A percentile compares a stretch with the other conserved stretches of the same genome.
These are phyloP conservation scores for Mystacides longicornis DNA, from an alignment of 2,888 invertebrate species.

Conservation along the genomic window DNA sequence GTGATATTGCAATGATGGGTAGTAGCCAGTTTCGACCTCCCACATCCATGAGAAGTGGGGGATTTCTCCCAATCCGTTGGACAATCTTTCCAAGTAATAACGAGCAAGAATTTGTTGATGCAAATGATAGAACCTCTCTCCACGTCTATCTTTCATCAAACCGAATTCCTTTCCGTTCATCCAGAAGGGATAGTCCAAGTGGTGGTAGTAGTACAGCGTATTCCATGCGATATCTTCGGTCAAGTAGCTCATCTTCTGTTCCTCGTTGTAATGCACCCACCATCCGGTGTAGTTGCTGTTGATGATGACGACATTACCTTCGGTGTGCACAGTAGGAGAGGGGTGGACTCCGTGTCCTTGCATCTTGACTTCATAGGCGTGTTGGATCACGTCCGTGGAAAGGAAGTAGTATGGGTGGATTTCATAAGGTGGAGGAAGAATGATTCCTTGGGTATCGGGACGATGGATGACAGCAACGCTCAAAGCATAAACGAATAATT, in stretches of 20 bases:
- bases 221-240: slow-evolving; percentile 60
- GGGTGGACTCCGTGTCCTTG: slow-evolving; percentile 37
- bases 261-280: slow-evolving; percentile 46
- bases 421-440: slow-evolving; percentile 65
- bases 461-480: slow-evolving; percentile 57
- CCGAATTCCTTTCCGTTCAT: slow-evolving; percentile 38
- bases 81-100: slow-evolving; percentile 57
- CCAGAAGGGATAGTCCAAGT: slow-evolving; percentile 51
- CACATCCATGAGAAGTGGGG: slow-evolving; percentile 48
- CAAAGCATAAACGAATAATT: slow-evolving; percentile 59
- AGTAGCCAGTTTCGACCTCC: slow-evolving; percentile 47
- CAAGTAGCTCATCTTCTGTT: slow-evolving; percentile 54
- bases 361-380: slow-evolving; percentile 53
- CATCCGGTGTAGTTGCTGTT: slow-evolving; percentile 55
- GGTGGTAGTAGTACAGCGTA: slow-evolving; percentile 48
- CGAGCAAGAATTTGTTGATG: slow-evolving; percentile 44
- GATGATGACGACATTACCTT: slow-evolving; percentile 48
- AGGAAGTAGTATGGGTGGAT: slow-evolving; percentile 65
- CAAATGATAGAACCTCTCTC: slow-evolving; percentile 41
- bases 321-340: slow-evolving; percentile 34
- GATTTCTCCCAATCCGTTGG: slow-evolving; percentile 51
- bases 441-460: slow-evolving; percentile 54
- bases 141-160: slow-evolving; percentile 35
- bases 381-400: slow-evolving; percentile 57
- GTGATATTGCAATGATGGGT: slow-evolving; percentile 49